Evolutionary conservation across 2,113 vertebrate species (phyloP), one percentile per base, ranked within the genome.

Genomic region (Vulpes lagopus): DNA sequence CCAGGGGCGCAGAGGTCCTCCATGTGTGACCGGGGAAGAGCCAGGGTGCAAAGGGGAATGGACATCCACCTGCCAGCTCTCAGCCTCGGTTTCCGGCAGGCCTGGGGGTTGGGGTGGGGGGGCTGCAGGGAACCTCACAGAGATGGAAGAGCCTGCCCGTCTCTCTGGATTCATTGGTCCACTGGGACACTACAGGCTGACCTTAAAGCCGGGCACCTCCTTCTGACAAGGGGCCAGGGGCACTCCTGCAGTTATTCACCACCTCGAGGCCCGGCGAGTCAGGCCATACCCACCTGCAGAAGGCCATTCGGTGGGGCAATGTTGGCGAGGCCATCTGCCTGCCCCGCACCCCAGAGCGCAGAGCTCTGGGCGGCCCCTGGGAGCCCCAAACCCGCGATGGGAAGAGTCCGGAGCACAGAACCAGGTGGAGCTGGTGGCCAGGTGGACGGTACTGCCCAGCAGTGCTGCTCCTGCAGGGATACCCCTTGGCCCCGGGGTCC

Each of bases 351-450:
- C 15, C 17, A 3, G 16, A 38, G 4, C 12, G 20, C 57, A 55
- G 35, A 60, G n/a, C 25, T 78, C 51, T 0, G 19, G 23, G 30
- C 11, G 19, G 53, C 22, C n/a, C 2, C 27, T 0, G 5, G 22
- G 27, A 8, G 25, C 1, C 38, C 20, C 35, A 14, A 17, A 14
- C 53, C 27, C 0, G 3, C 0, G 62, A 32, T 32, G 1, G 0
- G 64, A 57, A 11, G 69, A 73, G 15, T 55, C 38, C 5, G 1
- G 38, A 16, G 5, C 3, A 9, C 20, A 25, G 65, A 16, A 25
- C 11, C 9, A 4, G 30, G 38, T 3, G 22, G 64, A 53, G 80
- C 27, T 27, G 51, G 49, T 11, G 2, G 30, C 8, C 0, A 22
- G 4, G 5, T 1, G 49, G 17, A 30, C 27, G 25, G 27, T 51